phyloP scores from a whole-genome alignment of 1,140 invertebrate genomes.

The Leptopilina boulardi region DNA sequence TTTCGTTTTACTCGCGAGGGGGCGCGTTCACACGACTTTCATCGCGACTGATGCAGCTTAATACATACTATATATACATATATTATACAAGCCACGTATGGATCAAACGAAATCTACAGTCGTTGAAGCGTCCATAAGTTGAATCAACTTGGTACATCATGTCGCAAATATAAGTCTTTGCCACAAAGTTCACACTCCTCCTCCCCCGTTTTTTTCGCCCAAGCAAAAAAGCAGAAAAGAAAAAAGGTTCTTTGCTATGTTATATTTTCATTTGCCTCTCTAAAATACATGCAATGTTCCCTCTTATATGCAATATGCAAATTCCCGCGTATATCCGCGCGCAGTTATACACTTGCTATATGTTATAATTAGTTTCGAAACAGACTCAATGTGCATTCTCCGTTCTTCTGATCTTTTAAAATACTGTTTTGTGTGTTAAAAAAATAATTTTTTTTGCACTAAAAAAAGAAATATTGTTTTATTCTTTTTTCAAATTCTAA shows the following conservation, averaged over 20 bases:
- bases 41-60: background rate
- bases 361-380: conserved; percentile 21
- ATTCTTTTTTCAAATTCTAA: too few species aligned
- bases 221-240: background rate
- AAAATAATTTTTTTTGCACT: background rate
- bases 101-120: conserved; percentile 27
- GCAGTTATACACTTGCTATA: background rate
- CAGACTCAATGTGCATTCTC: background rate
- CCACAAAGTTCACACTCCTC: conserved; percentile 8
- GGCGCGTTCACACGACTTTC: conserved; percentile 18
- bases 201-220: too few species aligned
- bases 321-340: background rate
- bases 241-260: conserved; percentile 1
- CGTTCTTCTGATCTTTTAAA: background rate
- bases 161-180: background rate
- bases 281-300: background rate
- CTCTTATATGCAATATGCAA: background rate
- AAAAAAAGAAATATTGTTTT: background rate
- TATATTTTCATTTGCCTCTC: conserved; percentile 16
- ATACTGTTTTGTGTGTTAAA: background rate
- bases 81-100: background rate
- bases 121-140: conserved; percentile 4
- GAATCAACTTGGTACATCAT: background rate
- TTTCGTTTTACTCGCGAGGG: background rate
- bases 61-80: background rate